Percentiles rank a stretch among this genome's conserved stretches.
phyloP scores from a whole-genome alignment of 1,140 invertebrate genomes.

The Bombus waltoni region DNA sequence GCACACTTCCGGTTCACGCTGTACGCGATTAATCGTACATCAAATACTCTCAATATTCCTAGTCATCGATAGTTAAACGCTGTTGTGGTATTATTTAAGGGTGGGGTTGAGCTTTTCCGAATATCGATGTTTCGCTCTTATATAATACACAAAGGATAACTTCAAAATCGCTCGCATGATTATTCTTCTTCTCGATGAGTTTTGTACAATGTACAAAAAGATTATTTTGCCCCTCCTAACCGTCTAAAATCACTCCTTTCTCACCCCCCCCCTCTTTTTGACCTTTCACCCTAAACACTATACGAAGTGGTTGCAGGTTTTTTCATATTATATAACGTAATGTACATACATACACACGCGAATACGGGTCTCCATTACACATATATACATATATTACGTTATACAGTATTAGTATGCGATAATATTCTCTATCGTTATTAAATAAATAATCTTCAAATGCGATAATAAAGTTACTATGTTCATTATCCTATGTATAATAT shows the following conservation, averaged over 20 bases:
- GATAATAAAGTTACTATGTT: conserved; percentile 80
- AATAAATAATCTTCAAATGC: conserved; percentile 82
- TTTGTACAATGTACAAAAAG: conserved; percentile 73
- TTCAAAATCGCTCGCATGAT: conserved; percentile 46
- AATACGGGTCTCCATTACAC: neutral
- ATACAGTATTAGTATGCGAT: conserved; percentile 69
- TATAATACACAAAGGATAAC: conserved; percentile 43
- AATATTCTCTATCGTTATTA: conserved; percentile 76
- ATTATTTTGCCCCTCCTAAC: conserved; percentile 15
- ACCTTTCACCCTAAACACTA: conserved; percentile 10
- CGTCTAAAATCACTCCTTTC: neutral
- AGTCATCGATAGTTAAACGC: conserved; percentile 54
- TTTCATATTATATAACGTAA: conserved; percentile 52
- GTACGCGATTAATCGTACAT: conserved; percentile 46
- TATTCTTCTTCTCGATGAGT: conserved; percentile 23
- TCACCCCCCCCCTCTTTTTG: neutral
- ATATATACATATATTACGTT: conserved; percentile 73
- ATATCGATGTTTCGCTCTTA: conserved; percentile 53
- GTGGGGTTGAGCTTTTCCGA: conserved; percentile 32
- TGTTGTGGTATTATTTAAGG: neutral
- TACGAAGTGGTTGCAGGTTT: conserved; percentile 58
- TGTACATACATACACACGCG: conserved; percentile 10
- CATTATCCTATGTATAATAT: conserved; percentile 71
- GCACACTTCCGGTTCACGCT: conserved; percentile 32
- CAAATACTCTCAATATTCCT: conserved; percentile 42